A percentile compares a stretch with the other conserved stretches of the same genome.
Conservation (phyloP, 2,113 vertebrate genomes). For the Nycticebus coucang region DNA sequence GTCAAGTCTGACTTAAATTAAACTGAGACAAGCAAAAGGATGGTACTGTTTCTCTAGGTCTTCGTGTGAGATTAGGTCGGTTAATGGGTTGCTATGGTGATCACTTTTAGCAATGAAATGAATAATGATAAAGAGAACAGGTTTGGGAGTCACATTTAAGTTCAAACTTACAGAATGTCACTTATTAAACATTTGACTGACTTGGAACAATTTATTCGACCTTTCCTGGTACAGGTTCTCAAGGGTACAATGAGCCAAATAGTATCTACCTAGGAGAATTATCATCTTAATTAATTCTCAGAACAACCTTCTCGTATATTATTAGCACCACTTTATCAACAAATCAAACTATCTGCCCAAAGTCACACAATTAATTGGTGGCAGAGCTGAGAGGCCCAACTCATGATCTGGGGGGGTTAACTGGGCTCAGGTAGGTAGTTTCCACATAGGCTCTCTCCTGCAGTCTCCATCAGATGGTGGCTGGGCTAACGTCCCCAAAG, state of each 20-base stretch:
- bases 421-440: background rate
- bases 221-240: slow-evolving; percentile 19
- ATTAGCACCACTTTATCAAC: slow-evolving; percentile 1
- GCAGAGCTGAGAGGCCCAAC: background rate
- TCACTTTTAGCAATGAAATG: slow-evolving; percentile 67
- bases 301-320: background rate
- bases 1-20: slow-evolving; percentile 82
- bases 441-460: background rate
- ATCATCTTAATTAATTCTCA: slow-evolving; percentile 43
- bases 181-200: slow-evolving; percentile 13
- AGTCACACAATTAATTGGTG: background rate
- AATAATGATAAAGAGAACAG: slow-evolving; percentile 53
- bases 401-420: background rate
- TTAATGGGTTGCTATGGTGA: slow-evolving; percentile 85
- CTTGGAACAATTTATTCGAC: slow-evolving; percentile 1
- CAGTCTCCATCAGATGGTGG: background rate
- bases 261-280: background rate
- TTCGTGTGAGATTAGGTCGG: slow-evolving; percentile 66
- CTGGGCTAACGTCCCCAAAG: background rate
- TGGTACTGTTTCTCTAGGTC: slow-evolving; percentile 62
- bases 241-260: slow-evolving; percentile 32
- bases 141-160: slow-evolving; percentile 49
- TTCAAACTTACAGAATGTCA: slow-evolving; percentile 44
- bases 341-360: background rate
- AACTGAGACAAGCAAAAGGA: slow-evolving; percentile 80